Base-by-base conservation (phyloP, 2,888 invertebrate genomes). In the Lingula anatina region DNA sequence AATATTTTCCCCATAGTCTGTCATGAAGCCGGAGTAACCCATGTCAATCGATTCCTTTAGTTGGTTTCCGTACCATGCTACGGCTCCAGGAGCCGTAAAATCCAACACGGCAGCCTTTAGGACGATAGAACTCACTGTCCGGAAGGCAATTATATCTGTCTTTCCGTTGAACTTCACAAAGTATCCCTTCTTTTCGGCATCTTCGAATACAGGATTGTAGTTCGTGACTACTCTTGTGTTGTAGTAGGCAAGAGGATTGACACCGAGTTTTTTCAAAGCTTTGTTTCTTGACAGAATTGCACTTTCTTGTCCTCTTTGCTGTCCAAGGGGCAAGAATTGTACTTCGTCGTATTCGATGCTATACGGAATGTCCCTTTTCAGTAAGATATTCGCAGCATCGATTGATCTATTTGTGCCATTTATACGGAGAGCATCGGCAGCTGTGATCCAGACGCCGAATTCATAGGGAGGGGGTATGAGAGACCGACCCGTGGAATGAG, bases 1-100 rank as follows among this genome's bases (percentile, higher is more conserved):
- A 7, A 47, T 50, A 40, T 50, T 47, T 35, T 50, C 50, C n/a
- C 50, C 47, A 26, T 39, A 50, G 38, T 50, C 50, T 27, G 43
- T 44, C 47, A 50, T 50, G 43, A 44, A 50, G 20, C 47, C 50
- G 28, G 42, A 47, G 25, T 38, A 47, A 12, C 28, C 35, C 9
- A 50, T 12, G 36, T 47, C 43, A 18, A 50, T 1, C 18, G 43
- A 43, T 38, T 37, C 23, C 28, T 50, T 42, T 15, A 50, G 37
- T 15, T 38, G 46, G 12, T 43, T 18, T 18, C 31, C 31, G 31
- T 50, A 50, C 47, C 50, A 50, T 2, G 27, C 7, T 15, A 39
- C 24, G 2, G 50, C 50, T 21, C 44, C 39, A 15, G 24, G 35
- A 36, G 46, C 47, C 9, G 43, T 50, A 20, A 42, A 50, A 40